phyloP scores from a whole-genome alignment of 2,888 invertebrate genomes.

The Diaphora mendica region DNA sequence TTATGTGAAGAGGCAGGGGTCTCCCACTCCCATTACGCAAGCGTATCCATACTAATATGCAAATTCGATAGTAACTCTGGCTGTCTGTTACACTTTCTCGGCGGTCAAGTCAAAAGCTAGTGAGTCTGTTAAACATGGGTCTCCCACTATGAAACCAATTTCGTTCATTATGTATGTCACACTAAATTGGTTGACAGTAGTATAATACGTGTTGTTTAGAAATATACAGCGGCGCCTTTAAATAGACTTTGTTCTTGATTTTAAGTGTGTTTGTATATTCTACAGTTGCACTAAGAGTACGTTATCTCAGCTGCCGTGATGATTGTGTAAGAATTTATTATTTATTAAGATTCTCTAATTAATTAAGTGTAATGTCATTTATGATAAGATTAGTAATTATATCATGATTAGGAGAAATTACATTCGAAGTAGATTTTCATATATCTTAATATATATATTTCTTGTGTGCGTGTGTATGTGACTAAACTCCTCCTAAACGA shows the following conservation, averaged over 20 bases:
- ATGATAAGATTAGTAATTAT: not conserved
- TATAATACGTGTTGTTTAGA: not conserved
- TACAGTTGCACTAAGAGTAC: conserved; percentile 27
- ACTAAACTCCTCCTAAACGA: too few species aligned
- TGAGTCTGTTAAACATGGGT: too few species aligned
- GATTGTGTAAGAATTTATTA: conserved; percentile 17
- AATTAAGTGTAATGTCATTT: not conserved
- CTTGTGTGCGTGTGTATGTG: too few species aligned
- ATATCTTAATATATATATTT: too few species aligned
- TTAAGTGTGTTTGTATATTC: conserved; percentile 33
- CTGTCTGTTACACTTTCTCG: too few species aligned
- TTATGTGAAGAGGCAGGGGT: not conserved
- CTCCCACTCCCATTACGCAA: not conserved
- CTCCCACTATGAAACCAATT: not conserved
- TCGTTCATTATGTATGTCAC: not conserved
- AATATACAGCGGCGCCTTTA: not conserved
- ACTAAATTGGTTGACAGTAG: not conserved
- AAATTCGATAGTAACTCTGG: too few species aligned
- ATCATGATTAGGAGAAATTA: not conserved
- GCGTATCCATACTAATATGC: not conserved
- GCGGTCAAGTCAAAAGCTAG: too few species aligned
- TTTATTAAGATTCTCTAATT: not conserved
- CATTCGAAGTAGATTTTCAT: not conserved
- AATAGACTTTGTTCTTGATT: not conserved
- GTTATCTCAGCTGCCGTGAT: conserved; percentile 41